A percentile compares a stretch with the other conserved stretches of the same genome.
phyloP scores from a whole-genome alignment of 2,797 vertebrate genomes.

The Falco novaeseelandiae region DNA sequence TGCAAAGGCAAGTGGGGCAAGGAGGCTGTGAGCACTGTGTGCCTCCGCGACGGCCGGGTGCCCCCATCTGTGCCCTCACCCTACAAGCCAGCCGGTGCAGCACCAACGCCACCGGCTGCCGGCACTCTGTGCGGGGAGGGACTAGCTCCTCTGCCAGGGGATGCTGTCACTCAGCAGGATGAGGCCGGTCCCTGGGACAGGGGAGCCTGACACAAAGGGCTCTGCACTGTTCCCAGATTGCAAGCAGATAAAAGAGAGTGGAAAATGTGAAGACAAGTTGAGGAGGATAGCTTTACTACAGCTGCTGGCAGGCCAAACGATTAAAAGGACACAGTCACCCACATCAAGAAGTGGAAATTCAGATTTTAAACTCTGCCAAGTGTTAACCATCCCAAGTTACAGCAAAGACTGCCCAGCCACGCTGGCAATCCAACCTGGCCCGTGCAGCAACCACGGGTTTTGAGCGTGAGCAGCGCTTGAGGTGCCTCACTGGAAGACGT shows the following conservation, averaged over 20 bases:
- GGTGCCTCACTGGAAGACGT: background rate
- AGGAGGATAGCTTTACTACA: background rate
- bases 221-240: background rate
- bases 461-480: rapidly evolving
- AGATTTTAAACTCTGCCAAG: background rate
- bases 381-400: background rate
- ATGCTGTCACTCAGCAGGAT: background rate
- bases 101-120: background rate
- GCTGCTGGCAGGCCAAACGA: background rate
- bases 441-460: rapidly evolving
- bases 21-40: background rate
- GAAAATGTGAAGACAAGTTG: background rate
- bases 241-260: background rate
- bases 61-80: rapidly evolving
- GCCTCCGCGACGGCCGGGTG: background rate
- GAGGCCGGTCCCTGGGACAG: background rate
- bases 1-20: background rate
- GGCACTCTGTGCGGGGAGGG: background rate
- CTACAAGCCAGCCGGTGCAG: rapidly evolving
- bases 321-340: background rate
- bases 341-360: background rate
- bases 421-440: background rate
- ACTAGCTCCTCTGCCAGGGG: background rate
- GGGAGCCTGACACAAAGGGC: background rate
- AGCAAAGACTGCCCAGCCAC: background rate